A percentile compares a stretch with the other conserved stretches of the same genome.
These are phyloP conservation scores for Nautilus pompilius DNA, from an alignment of 1,140 invertebrate species.

Conservation along the genomic window DNA sequence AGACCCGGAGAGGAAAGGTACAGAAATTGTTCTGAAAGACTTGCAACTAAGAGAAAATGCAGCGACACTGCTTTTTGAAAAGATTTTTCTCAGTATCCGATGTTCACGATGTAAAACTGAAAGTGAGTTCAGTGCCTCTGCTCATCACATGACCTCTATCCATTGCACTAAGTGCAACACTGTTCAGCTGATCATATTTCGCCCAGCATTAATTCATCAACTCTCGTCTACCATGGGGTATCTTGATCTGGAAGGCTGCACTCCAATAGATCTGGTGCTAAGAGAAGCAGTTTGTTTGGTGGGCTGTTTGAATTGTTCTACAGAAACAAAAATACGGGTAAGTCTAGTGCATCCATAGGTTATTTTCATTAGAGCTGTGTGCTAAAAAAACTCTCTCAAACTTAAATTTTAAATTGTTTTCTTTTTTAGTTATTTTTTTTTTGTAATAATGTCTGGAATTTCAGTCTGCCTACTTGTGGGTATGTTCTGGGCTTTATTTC, in stretches of 20 bases:
- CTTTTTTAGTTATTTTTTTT: no score
- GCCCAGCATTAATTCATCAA: constrained; percentile 45
- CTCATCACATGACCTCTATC: constrained; percentile 30
- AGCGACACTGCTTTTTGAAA: constrained; percentile 37
- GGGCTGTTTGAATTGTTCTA: constrained; percentile 47
- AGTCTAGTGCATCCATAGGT: no score
- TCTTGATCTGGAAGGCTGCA: constrained; percentile 48
- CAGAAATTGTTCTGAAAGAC: constrained; percentile 41
- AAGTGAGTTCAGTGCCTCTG: constrained; percentile 32
- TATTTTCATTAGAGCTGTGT: no score
- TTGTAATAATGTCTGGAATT: no score
- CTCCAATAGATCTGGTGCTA: constrained; percentile 48
- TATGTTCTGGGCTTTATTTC: no score
- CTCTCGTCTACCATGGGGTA: constrained; percentile 48
- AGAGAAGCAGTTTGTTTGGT: constrained; percentile 37
- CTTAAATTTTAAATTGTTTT: no score
- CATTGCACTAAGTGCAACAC: constrained; percentile 46
- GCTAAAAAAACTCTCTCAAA: no score
- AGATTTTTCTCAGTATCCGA: constrained; percentile 35
- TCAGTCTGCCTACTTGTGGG: no score
- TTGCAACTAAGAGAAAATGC: constrained; percentile 40
- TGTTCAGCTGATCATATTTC: constrained; percentile 35
- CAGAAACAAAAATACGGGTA: constrained; percentile 43
- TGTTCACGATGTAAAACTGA: constrained; percentile 51
- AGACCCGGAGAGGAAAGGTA: constrained; percentile 33